A percentile compares a stretch with the other conserved stretches of the same genome.
Conservation (phyloP, 2,113 vertebrate species). For the Leptobrachium ailaonicum region DNA sequence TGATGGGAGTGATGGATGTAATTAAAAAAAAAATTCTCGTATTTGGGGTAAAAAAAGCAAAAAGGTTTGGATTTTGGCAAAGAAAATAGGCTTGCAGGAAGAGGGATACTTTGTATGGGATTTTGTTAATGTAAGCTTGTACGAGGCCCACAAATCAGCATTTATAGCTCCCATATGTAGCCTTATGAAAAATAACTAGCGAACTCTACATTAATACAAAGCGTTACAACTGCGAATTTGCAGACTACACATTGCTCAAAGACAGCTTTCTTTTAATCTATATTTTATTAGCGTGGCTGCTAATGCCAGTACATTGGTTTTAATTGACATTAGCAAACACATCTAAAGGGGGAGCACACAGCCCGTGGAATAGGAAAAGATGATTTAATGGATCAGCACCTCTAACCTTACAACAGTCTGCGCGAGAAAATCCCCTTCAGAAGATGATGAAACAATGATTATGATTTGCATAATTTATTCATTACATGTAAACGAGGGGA, state of each 20-base stretch:
- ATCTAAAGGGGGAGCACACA: neutral
- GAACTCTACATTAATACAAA: no score
- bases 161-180: no score
- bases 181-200: no score
- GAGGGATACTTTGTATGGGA: no score
- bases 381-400: constrained; percentile 25
- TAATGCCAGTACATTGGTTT: neutral
- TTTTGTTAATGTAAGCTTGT: no score
- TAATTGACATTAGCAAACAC: constrained; percentile 1
- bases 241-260: neutral
- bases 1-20: no score
- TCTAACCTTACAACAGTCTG: constrained; percentile 27
- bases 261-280: neutral
- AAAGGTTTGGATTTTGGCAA: no score
- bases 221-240: neutral
- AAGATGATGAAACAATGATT: constrained; percentile 28
- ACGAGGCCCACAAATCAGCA: no score
- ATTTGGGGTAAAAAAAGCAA: no score
- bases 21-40: no score
- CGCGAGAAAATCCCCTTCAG: neutral
- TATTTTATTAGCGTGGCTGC: neutral
- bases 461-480: constrained; percentile 35
- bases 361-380: neutral
- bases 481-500: constrained; percentile 25
- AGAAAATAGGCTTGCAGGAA: no score